Evolutionary conservation across 2,113 vertebrate genomes (phyloP).

Genomic region (Bucco capensis): DNA sequence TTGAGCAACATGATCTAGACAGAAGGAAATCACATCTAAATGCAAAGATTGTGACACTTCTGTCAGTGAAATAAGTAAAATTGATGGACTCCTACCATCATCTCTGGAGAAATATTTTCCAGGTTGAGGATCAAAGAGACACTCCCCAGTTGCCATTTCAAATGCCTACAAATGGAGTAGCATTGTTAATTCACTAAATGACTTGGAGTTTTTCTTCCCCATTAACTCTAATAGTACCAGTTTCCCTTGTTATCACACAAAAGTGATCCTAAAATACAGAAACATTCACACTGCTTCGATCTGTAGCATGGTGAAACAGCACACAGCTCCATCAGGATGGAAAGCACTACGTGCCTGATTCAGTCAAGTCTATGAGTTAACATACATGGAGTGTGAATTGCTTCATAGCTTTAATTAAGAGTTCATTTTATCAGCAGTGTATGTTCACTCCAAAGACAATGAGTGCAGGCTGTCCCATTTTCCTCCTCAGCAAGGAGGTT

Average conservation of each 20-base stretch:
- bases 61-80: neutral
- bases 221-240: neutral
- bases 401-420: neutral
- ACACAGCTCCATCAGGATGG: neutral
- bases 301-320: neutral
- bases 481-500: neutral
- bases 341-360: neutral
- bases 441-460: neutral
- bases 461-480: neutral
- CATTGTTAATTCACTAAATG: neutral
- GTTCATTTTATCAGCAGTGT: neutral
- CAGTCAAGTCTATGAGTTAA: neutral
- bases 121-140: slow-evolving; percentile 81
- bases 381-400: neutral
- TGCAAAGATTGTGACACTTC: neutral
- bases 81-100: slow-evolving; percentile 73
- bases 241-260: neutral
- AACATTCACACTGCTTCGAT: neutral
- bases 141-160: slow-evolving; percentile 82
- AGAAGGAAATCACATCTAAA: neutral
- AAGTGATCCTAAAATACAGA: neutral
- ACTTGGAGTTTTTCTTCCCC: neutral
- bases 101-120: slow-evolving; percentile 78
- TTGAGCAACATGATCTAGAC: slow-evolving; percentile 81
- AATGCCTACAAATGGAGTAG: slow-evolving; percentile 75